phyloP scores from a whole-genome alignment of 2,113 vertebrate species.

The Myrmecobius fasciatus region DNA sequence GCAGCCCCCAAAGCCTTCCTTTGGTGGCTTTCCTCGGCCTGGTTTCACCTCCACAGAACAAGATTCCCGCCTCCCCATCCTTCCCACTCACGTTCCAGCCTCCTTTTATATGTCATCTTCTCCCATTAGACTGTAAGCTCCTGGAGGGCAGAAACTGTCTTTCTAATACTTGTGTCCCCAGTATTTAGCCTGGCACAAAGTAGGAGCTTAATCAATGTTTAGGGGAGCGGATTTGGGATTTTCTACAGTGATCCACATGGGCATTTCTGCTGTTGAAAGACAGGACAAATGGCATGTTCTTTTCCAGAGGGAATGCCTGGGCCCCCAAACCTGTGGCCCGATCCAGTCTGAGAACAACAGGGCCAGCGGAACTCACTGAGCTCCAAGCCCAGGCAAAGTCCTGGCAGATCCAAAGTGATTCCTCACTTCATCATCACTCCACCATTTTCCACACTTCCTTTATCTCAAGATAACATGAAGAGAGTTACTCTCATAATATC shows the following conservation, averaged over 20 bases:
- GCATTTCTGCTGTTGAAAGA: background rate
- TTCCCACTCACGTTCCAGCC: background rate
- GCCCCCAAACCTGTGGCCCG: slow-evolving; percentile 17
- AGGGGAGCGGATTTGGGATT: background rate
- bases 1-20: background rate
- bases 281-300: background rate
- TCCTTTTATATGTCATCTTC: background rate
- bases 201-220: background rate
- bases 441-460: slow-evolving; percentile 21
- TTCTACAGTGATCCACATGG: background rate
- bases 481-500: slow-evolving; percentile 60
- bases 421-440: background rate
- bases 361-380: slow-evolving; percentile 57
- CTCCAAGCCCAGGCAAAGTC: slow-evolving; percentile 35
- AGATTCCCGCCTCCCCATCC: no score
- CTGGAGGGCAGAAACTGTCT: background rate
- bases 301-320: background rate
- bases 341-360: background rate
- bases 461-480: slow-evolving; percentile 26
- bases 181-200: background rate
- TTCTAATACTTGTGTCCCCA: background rate
- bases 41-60: background rate
- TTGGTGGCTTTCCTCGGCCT: no score
- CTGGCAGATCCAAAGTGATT: slow-evolving; percentile 42
- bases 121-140: background rate